Percentiles rank a stretch among this genome's conserved stretches.
These are phyloP conservation scores for Laupala kohalensis DNA, from an alignment of 1,140 invertebrate genomes.

Conservation along the genomic window DNA sequence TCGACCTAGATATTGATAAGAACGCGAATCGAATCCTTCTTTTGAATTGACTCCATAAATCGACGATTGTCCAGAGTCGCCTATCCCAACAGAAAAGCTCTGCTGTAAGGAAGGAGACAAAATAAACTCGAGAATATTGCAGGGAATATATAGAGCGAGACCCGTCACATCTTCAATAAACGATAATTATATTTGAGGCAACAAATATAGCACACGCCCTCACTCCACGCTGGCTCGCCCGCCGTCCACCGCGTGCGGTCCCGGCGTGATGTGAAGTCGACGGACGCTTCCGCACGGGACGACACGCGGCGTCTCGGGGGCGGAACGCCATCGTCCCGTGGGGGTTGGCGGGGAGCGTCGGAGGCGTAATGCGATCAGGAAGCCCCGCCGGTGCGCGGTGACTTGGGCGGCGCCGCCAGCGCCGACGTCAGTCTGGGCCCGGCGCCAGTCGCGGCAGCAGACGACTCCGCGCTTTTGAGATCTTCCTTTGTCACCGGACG, in stretches of 20 bases:
- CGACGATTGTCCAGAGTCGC: too few species aligned
- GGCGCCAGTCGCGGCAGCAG: background rate
- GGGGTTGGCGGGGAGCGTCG: too few species aligned
- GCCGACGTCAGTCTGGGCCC: background rate
- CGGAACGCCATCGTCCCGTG: too few species aligned
- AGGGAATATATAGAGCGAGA: background rate
- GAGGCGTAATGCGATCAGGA: background rate
- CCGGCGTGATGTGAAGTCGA: background rate
- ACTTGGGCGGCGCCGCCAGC: background rate
- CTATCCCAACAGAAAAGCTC: too few species aligned
- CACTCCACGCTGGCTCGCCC: too few species aligned
- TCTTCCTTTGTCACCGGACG: background rate
- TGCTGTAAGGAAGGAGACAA: background rate
- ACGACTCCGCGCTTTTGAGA: background rate
- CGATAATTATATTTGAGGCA: background rate
- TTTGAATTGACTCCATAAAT: too few species aligned
- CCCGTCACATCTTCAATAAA: background rate
- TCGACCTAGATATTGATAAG: too few species aligned
- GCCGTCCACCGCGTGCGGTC: background rate
- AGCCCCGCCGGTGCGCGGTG: background rate
- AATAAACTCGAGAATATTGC: background rate
- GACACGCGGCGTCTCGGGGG: too few species aligned
- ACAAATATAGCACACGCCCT: too few species aligned
- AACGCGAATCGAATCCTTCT: too few species aligned
- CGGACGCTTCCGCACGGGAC: too few species aligned